A percentile compares a stretch with the other conserved stretches of the same genome.
These are phyloP conservation scores for Helicoverpa assulta DNA, from an alignment of 2,888 invertebrate genomes.

Conservation along the genomic window DNA sequence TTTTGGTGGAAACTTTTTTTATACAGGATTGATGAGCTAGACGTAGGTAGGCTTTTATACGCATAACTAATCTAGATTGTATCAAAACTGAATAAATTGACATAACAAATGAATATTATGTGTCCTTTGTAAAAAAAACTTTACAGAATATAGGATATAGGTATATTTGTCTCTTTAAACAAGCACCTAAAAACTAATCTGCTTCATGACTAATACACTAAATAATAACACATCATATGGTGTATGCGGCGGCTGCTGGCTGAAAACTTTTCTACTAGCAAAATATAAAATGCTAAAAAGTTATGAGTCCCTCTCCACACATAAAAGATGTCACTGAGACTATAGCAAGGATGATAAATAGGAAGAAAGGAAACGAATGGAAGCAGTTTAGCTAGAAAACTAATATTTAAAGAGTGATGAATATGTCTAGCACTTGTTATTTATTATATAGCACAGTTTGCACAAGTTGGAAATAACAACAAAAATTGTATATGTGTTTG, in stretches of 20 bases:
- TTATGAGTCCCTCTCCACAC: conserved; percentile 40
- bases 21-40: not conserved
- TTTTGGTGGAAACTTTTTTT: conserved; percentile 7
- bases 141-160: no score
- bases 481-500: no score
- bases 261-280: conserved; percentile 4
- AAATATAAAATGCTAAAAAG: conserved; percentile 37
- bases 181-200: not conserved
- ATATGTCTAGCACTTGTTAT: not conserved
- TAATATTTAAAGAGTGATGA: conserved; percentile 1
- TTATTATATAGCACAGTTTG: not conserved
- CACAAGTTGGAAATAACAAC: no score
- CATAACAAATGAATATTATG: no score
- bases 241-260: conserved; percentile 3
- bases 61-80: no score
- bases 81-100: no score
- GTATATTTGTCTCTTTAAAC: not conserved
- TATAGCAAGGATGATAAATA: conserved; percentile 39
- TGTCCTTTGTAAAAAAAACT: no score
- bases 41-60: not conserved
- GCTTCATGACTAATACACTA: not conserved
- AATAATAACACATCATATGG: conserved; percentile 4
- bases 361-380: conserved; percentile 20
- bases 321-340: conserved; percentile 39
- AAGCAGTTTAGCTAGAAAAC: conserved; percentile 34